phyloP scores from a whole-genome alignment of 2,113 vertebrate genomes.

The Ammodytes dubius region DNA sequence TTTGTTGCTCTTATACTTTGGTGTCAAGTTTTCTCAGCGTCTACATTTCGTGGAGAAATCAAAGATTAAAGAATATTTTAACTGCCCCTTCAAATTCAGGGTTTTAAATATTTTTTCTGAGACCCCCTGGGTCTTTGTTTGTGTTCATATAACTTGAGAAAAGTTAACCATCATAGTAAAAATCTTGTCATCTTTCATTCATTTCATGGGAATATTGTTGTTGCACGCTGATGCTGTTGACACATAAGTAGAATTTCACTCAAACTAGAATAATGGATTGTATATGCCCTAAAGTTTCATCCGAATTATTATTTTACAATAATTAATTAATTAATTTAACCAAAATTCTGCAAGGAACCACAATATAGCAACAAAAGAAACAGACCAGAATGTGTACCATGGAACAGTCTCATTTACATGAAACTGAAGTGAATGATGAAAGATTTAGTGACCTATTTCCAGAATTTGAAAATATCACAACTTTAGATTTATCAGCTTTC shows the following conservation, averaged over 20 bases:
- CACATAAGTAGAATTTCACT: background rate
- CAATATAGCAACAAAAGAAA: background rate
- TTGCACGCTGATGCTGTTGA: constrained; percentile 7
- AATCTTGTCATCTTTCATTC: constrained; percentile 1
- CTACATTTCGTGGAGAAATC: background rate
- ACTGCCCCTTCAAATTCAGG: background rate
- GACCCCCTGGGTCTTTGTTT: constrained; percentile 10
- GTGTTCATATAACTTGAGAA: constrained; percentile 12
- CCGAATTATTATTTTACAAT: too few species aligned
- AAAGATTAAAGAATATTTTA: background rate
- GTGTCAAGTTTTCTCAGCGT: background rate
- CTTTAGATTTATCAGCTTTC: constrained; percentile 19
- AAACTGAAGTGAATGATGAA: background rate
- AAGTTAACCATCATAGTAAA: constrained; percentile 28
- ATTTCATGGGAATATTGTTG: background rate
- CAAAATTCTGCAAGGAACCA: too few species aligned
- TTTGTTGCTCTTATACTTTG: background rate
- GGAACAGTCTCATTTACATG: constrained; percentile 22
- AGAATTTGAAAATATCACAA: constrained; percentile 6
- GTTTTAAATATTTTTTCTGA: background rate
- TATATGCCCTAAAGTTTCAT: background rate
- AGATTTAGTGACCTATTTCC: constrained; percentile 24
- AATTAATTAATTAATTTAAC: background rate
- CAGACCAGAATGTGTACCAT: background rate
- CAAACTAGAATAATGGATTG: background rate